phyloP scores from a whole-genome alignment of 30 jellyfish, hydroid and myxozoan species.

The Hydra vulgaris region DNA sequence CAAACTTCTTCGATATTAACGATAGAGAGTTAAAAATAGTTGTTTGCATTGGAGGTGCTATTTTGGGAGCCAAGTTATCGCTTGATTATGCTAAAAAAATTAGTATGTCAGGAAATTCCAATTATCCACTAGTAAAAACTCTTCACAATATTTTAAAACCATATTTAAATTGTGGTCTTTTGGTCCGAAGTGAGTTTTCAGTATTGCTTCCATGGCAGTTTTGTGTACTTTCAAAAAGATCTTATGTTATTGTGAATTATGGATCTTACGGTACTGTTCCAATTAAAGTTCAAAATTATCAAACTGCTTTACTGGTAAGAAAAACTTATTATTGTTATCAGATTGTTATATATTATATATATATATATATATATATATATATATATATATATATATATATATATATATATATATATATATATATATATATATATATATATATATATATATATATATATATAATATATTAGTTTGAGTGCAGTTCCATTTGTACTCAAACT shows the following conservation, averaged over 20 bases:
- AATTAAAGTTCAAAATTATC: constrained; percentile 48
- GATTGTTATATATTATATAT: background rate
- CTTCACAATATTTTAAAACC: constrained; percentile 45
- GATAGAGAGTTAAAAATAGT: background rate
- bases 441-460: too few species aligned
- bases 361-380: too few species aligned
- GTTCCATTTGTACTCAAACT: too few species aligned
- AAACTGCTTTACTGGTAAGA: constrained; percentile 51
- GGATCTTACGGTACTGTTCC: constrained; percentile 95
- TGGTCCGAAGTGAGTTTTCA: constrained; percentile 25
- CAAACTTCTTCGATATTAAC: background rate
- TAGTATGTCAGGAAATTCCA: constrained; percentile 15
- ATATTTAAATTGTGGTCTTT: constrained; percentile 60
- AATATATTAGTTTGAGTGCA: too few species aligned
- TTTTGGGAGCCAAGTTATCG: background rate
- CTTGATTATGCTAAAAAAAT: background rate
- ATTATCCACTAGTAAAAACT: constrained; percentile 2
- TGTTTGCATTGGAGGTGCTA: background rate
- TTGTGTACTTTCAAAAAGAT: constrained; percentile 5
- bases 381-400: too few species aligned
- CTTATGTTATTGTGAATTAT: constrained; percentile 51
- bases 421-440: too few species aligned
- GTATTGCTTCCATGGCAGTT: constrained; percentile 32
- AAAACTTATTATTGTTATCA: background rate
- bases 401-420: too few species aligned